Percentiles rank a stretch among this genome's conserved stretches.
These are phyloP conservation scores for Pteronotus mesoamericanus DNA, from an alignment of 2,797 vertebrate species.

Conservation along the genomic window DNA sequence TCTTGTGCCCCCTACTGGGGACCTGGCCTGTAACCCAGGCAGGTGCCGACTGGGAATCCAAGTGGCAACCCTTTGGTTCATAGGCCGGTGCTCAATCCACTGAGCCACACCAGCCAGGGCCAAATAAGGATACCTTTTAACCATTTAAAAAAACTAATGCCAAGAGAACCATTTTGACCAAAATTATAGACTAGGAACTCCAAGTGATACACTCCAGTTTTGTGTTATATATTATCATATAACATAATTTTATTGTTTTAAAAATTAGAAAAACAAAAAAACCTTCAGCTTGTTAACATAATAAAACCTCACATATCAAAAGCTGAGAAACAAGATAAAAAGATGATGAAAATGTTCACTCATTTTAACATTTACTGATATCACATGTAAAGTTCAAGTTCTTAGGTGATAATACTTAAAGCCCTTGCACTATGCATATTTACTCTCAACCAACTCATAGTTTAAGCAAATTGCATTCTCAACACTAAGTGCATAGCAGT, in stretches of 20 bases:
- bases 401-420: neutral
- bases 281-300: neutral
- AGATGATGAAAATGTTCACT: neutral
- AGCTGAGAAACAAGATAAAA: conserved; percentile 8
- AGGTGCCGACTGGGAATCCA: too few species aligned
- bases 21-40: too few species aligned
- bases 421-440: neutral
- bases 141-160: neutral
- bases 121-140: neutral
- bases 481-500: neutral
- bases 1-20: too few species aligned
- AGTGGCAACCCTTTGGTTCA: too few species aligned
- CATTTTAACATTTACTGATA: neutral
- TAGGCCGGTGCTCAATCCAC: too few species aligned
- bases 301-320: neutral
- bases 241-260: neutral
- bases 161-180: neutral
- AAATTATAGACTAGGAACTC: conserved; percentile 14
- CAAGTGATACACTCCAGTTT: neutral
- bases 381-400: neutral
- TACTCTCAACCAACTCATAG: neutral
- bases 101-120: too few species aligned
- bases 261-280: neutral
- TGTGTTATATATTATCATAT: neutral
- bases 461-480: conserved; percentile 21